Conservation (phyloP, 2,797 vertebrate genomes). For the Micropoecilia bifurca region DNA sequence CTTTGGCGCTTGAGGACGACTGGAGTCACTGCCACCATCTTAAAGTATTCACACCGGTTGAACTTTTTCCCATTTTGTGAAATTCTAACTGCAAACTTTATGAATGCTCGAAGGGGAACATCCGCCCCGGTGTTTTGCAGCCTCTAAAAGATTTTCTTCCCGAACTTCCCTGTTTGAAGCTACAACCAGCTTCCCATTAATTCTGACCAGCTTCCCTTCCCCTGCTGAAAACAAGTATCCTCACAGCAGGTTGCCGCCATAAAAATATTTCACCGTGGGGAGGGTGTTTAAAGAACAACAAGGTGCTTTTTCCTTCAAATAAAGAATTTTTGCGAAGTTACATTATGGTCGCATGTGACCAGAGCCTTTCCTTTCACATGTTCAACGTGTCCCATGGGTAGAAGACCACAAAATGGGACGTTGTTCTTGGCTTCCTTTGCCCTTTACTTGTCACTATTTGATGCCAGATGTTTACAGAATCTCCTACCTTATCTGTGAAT, state of each 20-base stretch:
- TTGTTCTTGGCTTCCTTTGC: background rate
- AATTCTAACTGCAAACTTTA: background rate
- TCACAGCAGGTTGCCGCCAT: background rate
- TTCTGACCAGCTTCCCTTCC: background rate
- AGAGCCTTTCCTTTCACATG: background rate
- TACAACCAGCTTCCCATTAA: background rate
- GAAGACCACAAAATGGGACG: background rate
- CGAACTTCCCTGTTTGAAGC: background rate
- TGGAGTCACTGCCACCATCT: slow-evolving; percentile 38
- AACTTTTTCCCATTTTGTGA: background rate
- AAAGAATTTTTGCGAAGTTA: background rate
- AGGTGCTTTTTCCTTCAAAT: background rate
- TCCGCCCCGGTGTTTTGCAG: background rate
- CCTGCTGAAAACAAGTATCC: background rate
- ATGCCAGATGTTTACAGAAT: background rate
- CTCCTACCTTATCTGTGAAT: background rate
- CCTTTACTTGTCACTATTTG: background rate
- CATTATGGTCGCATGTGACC: background rate
- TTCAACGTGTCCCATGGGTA: background rate
- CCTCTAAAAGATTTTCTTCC: background rate
- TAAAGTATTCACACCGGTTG: background rate
- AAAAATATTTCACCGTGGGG: background rate
- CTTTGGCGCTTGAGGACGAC: slow-evolving; percentile 36
- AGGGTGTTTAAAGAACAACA: background rate
- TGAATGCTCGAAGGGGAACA: background rate